Conservation (phyloP, 2,888 invertebrate genomes). For the Eumacrocentrus americanus region DNA sequence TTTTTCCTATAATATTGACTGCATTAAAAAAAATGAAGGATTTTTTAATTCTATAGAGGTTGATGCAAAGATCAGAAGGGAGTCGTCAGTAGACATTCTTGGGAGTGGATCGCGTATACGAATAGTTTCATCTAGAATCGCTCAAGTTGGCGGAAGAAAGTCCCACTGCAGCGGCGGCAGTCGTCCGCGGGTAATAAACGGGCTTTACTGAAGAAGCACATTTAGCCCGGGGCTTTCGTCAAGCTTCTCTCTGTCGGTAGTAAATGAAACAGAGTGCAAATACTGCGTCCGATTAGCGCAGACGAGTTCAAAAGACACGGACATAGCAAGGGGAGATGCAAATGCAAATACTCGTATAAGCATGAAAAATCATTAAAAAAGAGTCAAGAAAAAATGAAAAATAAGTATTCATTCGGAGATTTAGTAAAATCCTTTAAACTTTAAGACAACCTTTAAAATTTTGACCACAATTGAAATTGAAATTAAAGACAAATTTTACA, state of each 20-base stretch:
- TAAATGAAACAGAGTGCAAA: constrained; percentile 22
- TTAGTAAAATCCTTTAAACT: too few species aligned
- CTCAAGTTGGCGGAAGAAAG: not conserved
- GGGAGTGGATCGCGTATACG: not conserved
- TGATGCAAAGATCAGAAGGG: not conserved
- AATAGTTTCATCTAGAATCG: not conserved
- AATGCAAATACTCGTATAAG: not conserved
- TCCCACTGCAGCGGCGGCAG: not conserved
- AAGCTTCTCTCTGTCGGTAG: constrained; percentile 5
- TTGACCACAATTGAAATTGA: too few species aligned
- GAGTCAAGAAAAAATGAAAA: not conserved
- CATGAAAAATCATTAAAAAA: not conserved
- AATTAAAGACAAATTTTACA: too few species aligned
- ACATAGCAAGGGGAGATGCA: not conserved
- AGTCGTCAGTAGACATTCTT: not conserved
- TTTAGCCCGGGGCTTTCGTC: constrained; percentile 8
- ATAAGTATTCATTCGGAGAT: too few species aligned
- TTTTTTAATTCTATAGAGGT: too few species aligned
- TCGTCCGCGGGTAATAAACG: constrained; percentile 13
- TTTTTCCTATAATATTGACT: too few species aligned
- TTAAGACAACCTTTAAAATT: too few species aligned
- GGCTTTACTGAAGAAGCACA: constrained; percentile 14
- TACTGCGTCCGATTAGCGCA: constrained; percentile 16
- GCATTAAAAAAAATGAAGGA: too few species aligned
- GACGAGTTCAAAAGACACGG: constrained; percentile 3